Percentiles rank a stretch among this genome's conserved stretches.
Evolutionary conservation across 2,797 vertebrate species (phyloP).

Genomic region (Epinephelus coioides): DNA sequence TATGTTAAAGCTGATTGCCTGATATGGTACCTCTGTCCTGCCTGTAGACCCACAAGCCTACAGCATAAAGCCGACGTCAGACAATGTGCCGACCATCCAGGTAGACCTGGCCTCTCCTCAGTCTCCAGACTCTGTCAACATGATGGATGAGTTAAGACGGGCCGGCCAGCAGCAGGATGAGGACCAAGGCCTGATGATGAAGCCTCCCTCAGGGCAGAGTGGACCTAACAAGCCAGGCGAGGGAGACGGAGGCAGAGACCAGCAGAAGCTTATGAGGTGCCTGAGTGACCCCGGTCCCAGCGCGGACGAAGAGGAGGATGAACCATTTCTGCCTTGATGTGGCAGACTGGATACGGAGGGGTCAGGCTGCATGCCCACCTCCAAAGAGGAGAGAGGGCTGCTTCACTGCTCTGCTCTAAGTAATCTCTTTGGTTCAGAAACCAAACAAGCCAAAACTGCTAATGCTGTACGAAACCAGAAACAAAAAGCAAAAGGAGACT

Average conservation of each 20-base stretch:
- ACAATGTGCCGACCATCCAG: constrained; percentile 91
- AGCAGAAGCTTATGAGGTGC: constrained; percentile 92
- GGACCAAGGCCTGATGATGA: constrained; percentile 89
- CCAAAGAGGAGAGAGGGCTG: constrained; percentile 25
- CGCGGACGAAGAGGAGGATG: constrained; percentile 90
- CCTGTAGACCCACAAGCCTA: constrained; percentile 91
- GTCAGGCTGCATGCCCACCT: constrained; percentile 9
- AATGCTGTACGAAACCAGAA: constrained; percentile 65
- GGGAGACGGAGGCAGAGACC: constrained; percentile 83
- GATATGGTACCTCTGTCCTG: constrained; percentile 1
- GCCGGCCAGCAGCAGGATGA: constrained; percentile 68
- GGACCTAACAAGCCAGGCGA: constrained; percentile 65
- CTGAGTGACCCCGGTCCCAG: constrained; percentile 96
- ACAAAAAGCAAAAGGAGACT: constrained; percentile 32
- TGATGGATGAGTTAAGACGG: constrained; percentile 86
- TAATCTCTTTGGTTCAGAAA: constrained; percentile 61
- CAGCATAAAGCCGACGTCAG: constrained; percentile 81
- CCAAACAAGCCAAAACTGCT: constrained; percentile 77
- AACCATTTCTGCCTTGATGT: constrained; percentile 88
- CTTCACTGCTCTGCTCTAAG: constrained; percentile 42
- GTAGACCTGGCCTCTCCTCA: constrained; percentile 95
- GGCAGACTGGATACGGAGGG: constrained; percentile 15
- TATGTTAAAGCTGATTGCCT: not conserved
- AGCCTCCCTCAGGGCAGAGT: constrained; percentile 75
- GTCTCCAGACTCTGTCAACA: constrained; percentile 90